These are phyloP conservation scores for Parnassius orleans DNA, from an alignment of 2,888 invertebrate species.

Conservation along the genomic window DNA sequence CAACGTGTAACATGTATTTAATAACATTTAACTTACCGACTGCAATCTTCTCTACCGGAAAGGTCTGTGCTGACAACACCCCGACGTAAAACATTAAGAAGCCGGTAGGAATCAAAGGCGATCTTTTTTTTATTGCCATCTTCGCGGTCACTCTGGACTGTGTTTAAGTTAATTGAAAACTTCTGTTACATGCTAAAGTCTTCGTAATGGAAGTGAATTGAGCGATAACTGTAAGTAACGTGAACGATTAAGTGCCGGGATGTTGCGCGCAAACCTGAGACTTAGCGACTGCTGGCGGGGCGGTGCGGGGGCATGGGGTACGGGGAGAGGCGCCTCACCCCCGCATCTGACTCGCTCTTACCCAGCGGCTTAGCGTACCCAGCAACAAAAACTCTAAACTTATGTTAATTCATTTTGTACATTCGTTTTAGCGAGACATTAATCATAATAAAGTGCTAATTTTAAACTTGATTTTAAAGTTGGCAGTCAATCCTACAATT, in stretches of 20 bases:
- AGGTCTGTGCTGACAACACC: conserved; percentile 58
- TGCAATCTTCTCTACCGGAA: conserved; percentile 71
- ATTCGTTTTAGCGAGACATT: no score
- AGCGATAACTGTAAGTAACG: conserved; percentile 39
- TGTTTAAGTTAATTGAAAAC: conserved; percentile 27
- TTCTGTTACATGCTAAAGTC: conserved; percentile 38
- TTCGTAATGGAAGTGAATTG: conserved; percentile 31
- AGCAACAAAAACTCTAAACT: conserved; percentile 27
- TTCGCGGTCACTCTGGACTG: conserved; percentile 27
- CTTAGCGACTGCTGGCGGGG: conserved; percentile 71
- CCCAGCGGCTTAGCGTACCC: conserved; percentile 36
- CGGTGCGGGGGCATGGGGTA: conserved; percentile 58
- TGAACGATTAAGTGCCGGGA: conserved; percentile 54
- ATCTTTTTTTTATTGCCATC: conserved; percentile 28
- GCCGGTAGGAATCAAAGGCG: conserved; percentile 43
- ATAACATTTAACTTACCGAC: conserved; percentile 60
- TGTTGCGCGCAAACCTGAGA: conserved; percentile 77
- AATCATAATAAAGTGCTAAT: no score
- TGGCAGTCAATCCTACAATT: no score
- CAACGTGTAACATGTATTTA: no score
- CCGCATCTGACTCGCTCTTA: conserved; percentile 43
- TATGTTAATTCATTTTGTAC: conserved; percentile 19
- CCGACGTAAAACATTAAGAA: conserved; percentile 58
- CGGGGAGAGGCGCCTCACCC: conserved; percentile 48
- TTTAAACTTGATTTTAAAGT: no score